Conservation (phyloP, 2,888 invertebrate genomes). For the Myopa tessellatipennis region DNA sequence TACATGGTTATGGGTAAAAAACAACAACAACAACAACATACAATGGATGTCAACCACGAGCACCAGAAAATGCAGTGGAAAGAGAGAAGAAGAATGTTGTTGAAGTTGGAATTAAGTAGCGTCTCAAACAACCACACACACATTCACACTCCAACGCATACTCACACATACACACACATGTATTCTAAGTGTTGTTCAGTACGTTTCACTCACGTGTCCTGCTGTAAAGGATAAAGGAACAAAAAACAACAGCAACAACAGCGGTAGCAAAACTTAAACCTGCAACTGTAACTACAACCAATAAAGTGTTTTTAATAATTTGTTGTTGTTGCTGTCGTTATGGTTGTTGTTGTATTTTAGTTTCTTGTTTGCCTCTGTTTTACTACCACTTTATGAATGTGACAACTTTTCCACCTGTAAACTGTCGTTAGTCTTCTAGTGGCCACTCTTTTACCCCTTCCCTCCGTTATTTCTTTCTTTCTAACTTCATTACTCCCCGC, state of each 20-base stretch:
- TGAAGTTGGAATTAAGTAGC: not conserved
- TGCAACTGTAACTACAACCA: constrained; percentile 27
- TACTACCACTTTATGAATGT: constrained; percentile 34
- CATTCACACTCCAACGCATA: not conserved
- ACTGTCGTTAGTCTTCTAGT: not conserved
- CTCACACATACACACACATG: not conserved
- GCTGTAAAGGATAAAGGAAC: not conserved
- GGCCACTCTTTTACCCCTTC: not conserved
- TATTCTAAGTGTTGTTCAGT: not conserved
- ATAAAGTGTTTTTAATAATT: constrained; percentile 63
- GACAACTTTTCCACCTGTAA: constrained; percentile 38
- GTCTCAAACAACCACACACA: not conserved
- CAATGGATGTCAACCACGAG: not conserved
- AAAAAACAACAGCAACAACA: not conserved
- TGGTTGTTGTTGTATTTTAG: constrained; percentile 15
- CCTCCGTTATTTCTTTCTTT: no score
- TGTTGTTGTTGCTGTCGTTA: constrained; percentile 38
- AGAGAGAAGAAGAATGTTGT: no score
- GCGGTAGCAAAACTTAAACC: not conserved
- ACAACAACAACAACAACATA: not conserved
- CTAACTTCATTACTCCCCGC: no score
- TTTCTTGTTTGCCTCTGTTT: constrained; percentile 10
- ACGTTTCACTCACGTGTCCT: constrained; percentile 4
- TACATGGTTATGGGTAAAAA: not conserved
- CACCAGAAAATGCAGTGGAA: no score